Percentiles rank a stretch among this genome's conserved stretches.
phyloP scores from a whole-genome alignment of 2,113 vertebrate genomes.

The Syrmaticus mikado region DNA sequence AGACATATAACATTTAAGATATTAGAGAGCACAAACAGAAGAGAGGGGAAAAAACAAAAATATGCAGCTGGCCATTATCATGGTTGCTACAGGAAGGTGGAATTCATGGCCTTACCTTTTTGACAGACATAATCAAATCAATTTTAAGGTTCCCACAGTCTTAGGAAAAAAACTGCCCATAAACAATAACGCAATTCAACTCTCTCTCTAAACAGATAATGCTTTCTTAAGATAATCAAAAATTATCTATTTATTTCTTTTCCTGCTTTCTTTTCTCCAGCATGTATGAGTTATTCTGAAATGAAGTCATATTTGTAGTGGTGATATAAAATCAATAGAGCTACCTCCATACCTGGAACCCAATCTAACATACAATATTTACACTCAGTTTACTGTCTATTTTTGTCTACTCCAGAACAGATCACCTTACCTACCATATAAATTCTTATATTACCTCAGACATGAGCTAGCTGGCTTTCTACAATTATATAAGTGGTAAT shows the following conservation, averaged over 20 bases:
- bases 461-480: not conserved
- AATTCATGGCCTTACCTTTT: not conserved
- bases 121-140: not conserved
- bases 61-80: not conserved
- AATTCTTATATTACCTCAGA: not conserved
- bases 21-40: not conserved
- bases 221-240: not conserved
- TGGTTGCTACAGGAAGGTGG: not conserved
- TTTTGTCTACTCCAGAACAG: not conserved
- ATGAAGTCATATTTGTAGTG: not conserved
- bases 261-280: not conserved
- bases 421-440: not conserved
- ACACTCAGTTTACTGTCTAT: not conserved
- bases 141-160: not conserved
- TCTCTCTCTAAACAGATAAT: not conserved
- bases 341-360: not conserved
- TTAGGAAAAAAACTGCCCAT: not conserved
- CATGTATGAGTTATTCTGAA: not conserved
- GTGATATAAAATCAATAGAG: not conserved
- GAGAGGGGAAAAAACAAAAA: not conserved
- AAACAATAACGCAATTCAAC: not conserved
- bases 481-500: not conserved
- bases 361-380: not conserved
- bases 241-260: not conserved
- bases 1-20: not conserved